Percentiles rank a stretch among this genome's conserved stretches.
Evolutionary conservation across 2,888 invertebrate genomes (phyloP).

Genomic region (Andrena flavipes): DNA sequence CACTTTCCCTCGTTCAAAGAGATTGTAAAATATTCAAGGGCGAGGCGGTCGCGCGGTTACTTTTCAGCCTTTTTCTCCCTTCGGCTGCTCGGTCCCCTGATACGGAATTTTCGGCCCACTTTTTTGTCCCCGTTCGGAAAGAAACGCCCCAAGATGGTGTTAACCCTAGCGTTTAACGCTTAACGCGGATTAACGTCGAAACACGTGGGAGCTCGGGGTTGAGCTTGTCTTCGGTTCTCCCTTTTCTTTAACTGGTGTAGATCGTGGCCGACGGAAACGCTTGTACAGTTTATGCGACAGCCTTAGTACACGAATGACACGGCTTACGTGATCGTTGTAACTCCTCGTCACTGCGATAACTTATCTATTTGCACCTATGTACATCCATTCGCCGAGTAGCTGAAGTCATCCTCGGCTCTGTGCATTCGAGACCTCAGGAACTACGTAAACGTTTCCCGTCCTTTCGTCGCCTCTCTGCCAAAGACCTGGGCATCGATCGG

Average conservation of each 20-base stretch:
- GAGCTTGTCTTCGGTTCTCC: not conserved
- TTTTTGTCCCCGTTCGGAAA: not conserved
- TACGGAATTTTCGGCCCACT: slow-evolving; percentile 13
- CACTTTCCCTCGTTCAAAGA: slow-evolving; percentile 50
- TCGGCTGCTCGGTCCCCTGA: not conserved
- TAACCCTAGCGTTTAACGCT: not conserved
- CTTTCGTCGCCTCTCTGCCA: not conserved
- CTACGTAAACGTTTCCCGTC: not conserved
- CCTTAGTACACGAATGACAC: not conserved
- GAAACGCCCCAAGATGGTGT: not conserved
- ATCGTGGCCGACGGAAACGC: not conserved
- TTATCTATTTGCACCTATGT: slow-evolving; percentile 8
- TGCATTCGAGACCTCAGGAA: not conserved
- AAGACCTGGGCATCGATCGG: no score
- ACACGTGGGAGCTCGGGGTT: not conserved
- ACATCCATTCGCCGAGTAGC: not conserved
- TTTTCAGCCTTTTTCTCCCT: slow-evolving; percentile 36
- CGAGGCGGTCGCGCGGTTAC: slow-evolving; percentile 20
- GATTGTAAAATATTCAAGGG: slow-evolving; percentile 61
- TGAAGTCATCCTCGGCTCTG: not conserved
- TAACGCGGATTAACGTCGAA: not conserved
- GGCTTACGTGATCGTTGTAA: not conserved
- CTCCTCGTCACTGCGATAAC: not conserved
- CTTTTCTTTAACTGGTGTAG: not conserved
- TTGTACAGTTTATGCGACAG: not conserved